Percentiles rank a stretch among this genome's conserved stretches.
These are phyloP conservation scores for Drosophila jambulina DNA, from an alignment of 1,140 invertebrate species.

Conservation along the genomic window DNA sequence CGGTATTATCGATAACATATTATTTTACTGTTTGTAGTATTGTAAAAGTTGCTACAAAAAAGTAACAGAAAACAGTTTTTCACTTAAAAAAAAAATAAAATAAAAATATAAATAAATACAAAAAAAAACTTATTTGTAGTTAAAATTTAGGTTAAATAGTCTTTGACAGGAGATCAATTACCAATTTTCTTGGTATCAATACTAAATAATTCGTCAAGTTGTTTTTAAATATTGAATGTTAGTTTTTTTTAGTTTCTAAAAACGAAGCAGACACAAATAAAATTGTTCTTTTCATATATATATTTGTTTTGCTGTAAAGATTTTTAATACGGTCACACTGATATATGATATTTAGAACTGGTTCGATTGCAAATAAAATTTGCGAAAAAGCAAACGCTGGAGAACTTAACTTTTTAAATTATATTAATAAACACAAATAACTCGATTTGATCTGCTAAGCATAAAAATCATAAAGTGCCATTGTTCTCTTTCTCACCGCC, in stretches of 20 bases:
- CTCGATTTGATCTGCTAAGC: not conserved
- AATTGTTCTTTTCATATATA: not conserved
- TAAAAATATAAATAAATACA: no score
- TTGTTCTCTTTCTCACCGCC: not conserved
- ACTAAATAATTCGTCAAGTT: no score
- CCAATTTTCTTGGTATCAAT: no score
- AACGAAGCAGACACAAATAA: not conserved
- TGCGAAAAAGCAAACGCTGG: not conserved
- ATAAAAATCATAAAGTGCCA: not conserved
- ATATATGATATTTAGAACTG: not conserved
- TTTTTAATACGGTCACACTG: slow-evolving; percentile 2
- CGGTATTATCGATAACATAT: not conserved
- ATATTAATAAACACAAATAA: not conserved
- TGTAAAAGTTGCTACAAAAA: no score
- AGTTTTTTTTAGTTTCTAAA: not conserved
- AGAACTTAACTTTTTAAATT: not conserved
- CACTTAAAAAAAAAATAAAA: no score
- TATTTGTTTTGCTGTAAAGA: not conserved
- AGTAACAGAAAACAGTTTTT: no score
- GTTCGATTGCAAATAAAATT: not conserved
- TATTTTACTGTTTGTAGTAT: no score
- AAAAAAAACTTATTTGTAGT: not conserved
- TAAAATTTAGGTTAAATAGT: not conserved
- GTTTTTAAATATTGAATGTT: no score
- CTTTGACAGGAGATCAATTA: no score